Evolutionary conservation across 2,888 invertebrate species (phyloP).

Genomic region (Epinotia brunnichana): DNA sequence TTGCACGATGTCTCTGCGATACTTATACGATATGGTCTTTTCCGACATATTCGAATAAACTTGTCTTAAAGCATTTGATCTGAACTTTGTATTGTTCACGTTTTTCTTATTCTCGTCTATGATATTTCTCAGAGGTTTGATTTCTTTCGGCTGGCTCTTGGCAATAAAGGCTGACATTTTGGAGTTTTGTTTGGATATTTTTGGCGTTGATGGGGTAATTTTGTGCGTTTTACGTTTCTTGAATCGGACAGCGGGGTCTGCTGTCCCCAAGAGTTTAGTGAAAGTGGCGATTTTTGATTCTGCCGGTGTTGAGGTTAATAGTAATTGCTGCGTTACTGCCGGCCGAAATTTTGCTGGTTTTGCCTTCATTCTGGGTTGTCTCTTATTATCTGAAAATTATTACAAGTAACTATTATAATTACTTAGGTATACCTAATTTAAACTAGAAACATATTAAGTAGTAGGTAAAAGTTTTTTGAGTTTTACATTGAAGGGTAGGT

Average conservation of each 20-base stretch:
- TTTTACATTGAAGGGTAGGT: too few relatives aligned
- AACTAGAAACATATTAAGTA: too few relatives aligned
- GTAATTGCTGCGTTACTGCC: slow-evolving; percentile 55
- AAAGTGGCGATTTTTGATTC: slow-evolving; percentile 63
- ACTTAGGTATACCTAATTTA: too few relatives aligned
- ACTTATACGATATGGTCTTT: slow-evolving; percentile 57
- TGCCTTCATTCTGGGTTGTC: slow-evolving; percentile 45
- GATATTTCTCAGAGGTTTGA: slow-evolving; percentile 16
- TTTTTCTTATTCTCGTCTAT: slow-evolving; percentile 47
- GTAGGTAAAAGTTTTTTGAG: too few relatives aligned
- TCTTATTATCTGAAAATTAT: slow-evolving; percentile 28
- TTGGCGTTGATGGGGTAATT: not conserved
- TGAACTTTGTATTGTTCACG: slow-evolving; percentile 50
- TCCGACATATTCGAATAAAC: slow-evolving; percentile 47
- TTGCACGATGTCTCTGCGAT: slow-evolving; percentile 56
- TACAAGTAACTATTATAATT: not conserved
- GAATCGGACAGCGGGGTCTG: slow-evolving; percentile 17
- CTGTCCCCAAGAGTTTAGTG: slow-evolving; percentile 59
- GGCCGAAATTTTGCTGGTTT: slow-evolving; percentile 53
- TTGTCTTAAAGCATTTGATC: not conserved
- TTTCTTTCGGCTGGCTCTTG: slow-evolving; percentile 43
- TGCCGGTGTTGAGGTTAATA: slow-evolving; percentile 59
- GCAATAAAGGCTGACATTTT: slow-evolving; percentile 24
- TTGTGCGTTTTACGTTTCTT: not conserved
- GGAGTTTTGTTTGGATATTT: not conserved